Conservation (phyloP, 1,140 invertebrate genomes). For the Drosophila suzukii region DNA sequence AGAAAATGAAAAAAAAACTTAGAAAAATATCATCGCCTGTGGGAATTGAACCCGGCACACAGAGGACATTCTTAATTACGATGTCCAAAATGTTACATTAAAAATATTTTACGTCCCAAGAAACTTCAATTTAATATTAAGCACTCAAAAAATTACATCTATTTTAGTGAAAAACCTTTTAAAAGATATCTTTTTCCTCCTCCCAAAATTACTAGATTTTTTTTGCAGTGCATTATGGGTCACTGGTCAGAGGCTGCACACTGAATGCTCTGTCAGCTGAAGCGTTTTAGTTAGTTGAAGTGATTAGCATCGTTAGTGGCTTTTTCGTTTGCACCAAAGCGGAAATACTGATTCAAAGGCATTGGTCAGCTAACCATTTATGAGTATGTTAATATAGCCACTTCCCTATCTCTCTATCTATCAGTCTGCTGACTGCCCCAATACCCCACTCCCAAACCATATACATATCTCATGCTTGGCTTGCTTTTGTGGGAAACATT, state of each 20-base stretch:
- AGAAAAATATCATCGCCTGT: no score
- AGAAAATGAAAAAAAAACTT: no score
- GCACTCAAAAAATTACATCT: no score
- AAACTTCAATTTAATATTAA: no score
- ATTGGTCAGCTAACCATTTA: conserved; percentile 66
- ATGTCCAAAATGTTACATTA: no score
- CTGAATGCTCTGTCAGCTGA: conserved; percentile 56
- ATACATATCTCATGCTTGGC: conserved; percentile 14
- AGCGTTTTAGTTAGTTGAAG: conserved; percentile 79
- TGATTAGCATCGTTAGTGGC: conserved; percentile 80
- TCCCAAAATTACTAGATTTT: no score
- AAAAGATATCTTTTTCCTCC: no score
- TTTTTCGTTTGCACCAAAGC: conserved; percentile 73
- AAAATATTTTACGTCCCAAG: no score
- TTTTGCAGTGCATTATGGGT: conserved; percentile 15
- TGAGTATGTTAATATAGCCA: conserved; percentile 36
- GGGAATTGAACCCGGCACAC: no score
- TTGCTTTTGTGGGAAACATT: conserved; percentile 41
- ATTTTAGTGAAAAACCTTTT: no score
- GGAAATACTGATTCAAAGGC: conserved; percentile 67
- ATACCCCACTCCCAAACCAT: background rate
- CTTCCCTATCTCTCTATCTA: conserved; percentile 6
- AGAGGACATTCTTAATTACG: no score
- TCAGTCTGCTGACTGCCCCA: background rate
- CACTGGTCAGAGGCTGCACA: conserved; percentile 27